Evolutionary conservation across 2,888 invertebrate species (phyloP), one percentile per base, ranked within the genome.

Genomic region (Ditula angustiorana): DNA sequence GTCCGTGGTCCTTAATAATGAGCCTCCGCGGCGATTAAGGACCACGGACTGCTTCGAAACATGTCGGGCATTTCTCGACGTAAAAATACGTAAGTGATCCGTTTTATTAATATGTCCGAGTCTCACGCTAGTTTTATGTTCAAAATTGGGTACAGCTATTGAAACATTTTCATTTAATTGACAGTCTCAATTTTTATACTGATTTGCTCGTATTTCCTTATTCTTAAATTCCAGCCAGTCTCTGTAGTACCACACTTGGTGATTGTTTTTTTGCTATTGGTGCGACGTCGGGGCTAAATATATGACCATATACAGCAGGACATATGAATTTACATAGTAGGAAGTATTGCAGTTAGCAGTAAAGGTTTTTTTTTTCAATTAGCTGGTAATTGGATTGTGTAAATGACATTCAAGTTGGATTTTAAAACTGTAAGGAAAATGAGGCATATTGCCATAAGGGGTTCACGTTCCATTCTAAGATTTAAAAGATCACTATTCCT

Each of bases 131-230:
- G n/a, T n/a, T n/a, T n/a, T n/a, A n/a, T n/a, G n/a, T n/a, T n/a
- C n/a, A n/a, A n/a, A n/a, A n/a, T n/a, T n/a, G n/a, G n/a, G n/a
- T n/a, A n/a, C n/a, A n/a, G n/a, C n/a, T n/a, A n/a, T n/a, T n/a
- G n/a, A n/a, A n/a, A n/a, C n/a, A n/a, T n/a, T n/a, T n/a, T n/a
- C n/a, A 11, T 50, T 11, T 21, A 19, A 50, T 50, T 19, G n/a
- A 30, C 16, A 16, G 21, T 21, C 2, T 50, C 41, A 41, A 41
- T 8, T 16, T 41, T 16, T 41, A 16, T 8, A 16, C 13, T 8
- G 13, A 49, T n/a, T 49, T 49, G n/a, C 26, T 61, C 53, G n/a
- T n/a, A 50, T 44, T 63, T 63, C 62, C 62, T 23, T 44, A 50
- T 41, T 50, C 37, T 60, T 5, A 44, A 56, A 62, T 57, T 50